Percentiles rank a stretch among this genome's conserved stretches.
phyloP scores from a whole-genome alignment of 2,888 invertebrate genomes.

The Lasioglossum oenotherae region DNA sequence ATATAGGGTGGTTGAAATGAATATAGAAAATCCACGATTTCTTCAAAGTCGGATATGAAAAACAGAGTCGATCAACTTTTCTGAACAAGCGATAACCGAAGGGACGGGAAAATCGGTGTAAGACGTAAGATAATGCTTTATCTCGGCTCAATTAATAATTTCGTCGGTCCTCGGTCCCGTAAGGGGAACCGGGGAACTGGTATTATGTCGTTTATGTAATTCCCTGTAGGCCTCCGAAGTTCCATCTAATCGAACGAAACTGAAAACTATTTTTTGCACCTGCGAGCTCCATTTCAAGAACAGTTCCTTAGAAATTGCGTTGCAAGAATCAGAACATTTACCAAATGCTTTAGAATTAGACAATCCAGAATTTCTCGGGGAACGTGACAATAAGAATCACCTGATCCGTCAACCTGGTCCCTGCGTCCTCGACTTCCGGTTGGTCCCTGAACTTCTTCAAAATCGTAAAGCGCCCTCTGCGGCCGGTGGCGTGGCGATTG shows the following conservation, averaged over 20 bases:
- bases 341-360: too few relatives aligned
- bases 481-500: not conserved
- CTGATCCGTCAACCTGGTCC: not conserved
- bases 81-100: slow-evolving; percentile 18
- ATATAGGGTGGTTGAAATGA: not conserved
- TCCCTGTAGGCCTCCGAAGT: not conserved
- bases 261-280: not conserved
- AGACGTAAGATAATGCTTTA: slow-evolving; percentile 26
- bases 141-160: slow-evolving; percentile 19
- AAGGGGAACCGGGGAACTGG: not conserved
- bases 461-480: not conserved
- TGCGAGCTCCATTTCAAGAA: not conserved
- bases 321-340: too few relatives aligned
- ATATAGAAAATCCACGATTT: not conserved
- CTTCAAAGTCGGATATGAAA: not conserved
- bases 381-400: too few relatives aligned
- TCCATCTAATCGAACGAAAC: not conserved
- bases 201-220: slow-evolving; percentile 20
- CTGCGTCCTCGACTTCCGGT: not conserved
- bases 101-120: slow-evolving; percentile 8
- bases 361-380: too few relatives aligned
- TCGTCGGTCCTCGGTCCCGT: not conserved
- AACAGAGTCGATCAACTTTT: slow-evolving; percentile 20
- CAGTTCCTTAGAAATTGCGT: too few relatives aligned
- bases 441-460: not conserved